Evolutionary conservation across 2,797 vertebrate species (phyloP).

Genomic region (Tolypeutes matacus): DNA sequence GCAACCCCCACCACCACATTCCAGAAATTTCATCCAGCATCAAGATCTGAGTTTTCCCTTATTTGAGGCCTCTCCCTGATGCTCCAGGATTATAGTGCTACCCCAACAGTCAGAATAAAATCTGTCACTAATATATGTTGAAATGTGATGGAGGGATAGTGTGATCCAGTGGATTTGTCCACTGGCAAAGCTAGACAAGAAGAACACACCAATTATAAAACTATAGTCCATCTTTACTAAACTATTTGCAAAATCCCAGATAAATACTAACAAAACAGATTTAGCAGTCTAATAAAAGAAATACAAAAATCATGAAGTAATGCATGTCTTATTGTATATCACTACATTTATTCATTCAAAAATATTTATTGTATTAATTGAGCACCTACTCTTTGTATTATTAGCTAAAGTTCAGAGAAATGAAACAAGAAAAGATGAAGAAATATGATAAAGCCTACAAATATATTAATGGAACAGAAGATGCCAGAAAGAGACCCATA

Average conservation of each 20-base stretch:
- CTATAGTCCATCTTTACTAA: not conserved
- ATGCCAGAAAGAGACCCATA: slow-evolving; percentile 2
- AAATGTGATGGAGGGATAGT: not conserved
- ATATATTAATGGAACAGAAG: not conserved
- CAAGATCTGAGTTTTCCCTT: not conserved
- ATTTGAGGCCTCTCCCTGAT: not conserved
- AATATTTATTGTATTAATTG: not conserved
- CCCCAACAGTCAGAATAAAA: not conserved
- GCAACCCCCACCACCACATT: too few species aligned
- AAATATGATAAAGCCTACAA: not conserved
- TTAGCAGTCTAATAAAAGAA: not conserved
- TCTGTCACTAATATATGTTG: not conserved
- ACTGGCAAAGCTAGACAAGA: not conserved
- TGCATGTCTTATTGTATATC: not conserved
- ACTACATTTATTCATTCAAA: not conserved
- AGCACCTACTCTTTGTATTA: not conserved
- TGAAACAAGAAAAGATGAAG: not conserved
- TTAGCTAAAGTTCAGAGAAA: not conserved
- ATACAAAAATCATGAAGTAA: slow-evolving; percentile 21
- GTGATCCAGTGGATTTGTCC: not conserved
- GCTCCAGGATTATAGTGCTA: not conserved
- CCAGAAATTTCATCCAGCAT: not conserved
- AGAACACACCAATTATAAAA: not conserved
- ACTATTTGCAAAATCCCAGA: not conserved
- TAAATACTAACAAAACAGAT: not conserved